phyloP scores from a whole-genome alignment of 2,113 vertebrate species.

The Setophaga petechia region DNA sequence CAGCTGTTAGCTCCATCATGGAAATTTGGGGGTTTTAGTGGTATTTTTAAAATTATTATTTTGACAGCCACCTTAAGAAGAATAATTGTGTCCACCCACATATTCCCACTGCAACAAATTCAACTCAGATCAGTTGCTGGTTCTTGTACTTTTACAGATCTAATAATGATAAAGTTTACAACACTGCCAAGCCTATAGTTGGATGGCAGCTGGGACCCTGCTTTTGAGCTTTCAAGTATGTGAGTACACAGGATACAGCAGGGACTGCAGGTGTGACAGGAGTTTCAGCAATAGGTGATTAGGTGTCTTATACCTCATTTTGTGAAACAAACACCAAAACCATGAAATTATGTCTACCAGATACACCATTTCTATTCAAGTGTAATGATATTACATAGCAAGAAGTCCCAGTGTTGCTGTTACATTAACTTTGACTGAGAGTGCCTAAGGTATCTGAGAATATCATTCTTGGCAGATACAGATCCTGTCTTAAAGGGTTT shows the following conservation, averaged over 20 bases:
- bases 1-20: background rate
- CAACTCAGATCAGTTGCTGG: background rate
- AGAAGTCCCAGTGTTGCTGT: background rate
- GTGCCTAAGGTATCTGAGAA: background rate
- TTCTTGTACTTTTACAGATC: background rate
- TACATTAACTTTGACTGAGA: background rate
- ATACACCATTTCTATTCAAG: background rate
- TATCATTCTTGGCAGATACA: background rate
- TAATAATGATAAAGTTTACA: background rate
- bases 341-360: background rate
- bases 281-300: background rate
- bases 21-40: background rate
- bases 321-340: background rate
- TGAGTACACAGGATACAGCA: background rate
- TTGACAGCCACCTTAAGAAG: background rate
- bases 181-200: background rate
- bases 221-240: background rate
- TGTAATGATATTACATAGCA: background rate
- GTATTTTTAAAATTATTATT: background rate
- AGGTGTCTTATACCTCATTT: background rate
- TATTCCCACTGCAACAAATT: background rate
- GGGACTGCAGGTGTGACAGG: background rate
- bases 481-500: background rate
- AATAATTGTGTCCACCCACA: background rate
- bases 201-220: background rate